phyloP scores from a whole-genome alignment of 2,797 vertebrate genomes.

The Sebastes wilsoni region DNA sequence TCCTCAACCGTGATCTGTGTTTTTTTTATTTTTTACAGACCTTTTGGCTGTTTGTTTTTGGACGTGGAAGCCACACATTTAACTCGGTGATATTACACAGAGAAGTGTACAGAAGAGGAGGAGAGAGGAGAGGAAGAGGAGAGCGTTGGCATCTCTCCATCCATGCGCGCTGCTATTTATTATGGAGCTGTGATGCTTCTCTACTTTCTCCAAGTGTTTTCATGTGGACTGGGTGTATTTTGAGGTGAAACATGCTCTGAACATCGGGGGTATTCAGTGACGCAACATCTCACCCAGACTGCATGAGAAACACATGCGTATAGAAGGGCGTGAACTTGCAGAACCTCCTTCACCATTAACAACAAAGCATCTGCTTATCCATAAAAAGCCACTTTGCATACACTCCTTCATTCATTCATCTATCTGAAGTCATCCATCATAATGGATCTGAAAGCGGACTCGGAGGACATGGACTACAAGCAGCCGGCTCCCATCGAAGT shows the following conservation, averaged over 20 bases:
- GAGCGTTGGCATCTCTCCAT: conserved; percentile 59
- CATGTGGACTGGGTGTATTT: background rate
- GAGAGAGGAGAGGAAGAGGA: conserved; percentile 41
- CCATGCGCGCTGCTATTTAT: conserved; percentile 64
- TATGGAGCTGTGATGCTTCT: conserved; percentile 53
- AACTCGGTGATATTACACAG: conserved; percentile 50
- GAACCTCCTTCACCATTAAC: conserved; percentile 43
- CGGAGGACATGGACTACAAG: conserved; percentile 92
- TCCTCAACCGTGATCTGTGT: background rate
- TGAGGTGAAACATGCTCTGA: conserved; percentile 12
- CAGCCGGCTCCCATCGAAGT: conserved; percentile 92
- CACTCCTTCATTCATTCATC: background rate
- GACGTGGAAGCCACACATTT: conserved; percentile 12
- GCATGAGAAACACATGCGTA: conserved; percentile 66
- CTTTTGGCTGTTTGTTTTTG: background rate
- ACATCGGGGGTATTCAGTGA: conserved; percentile 52
- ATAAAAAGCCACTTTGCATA: conserved; percentile 5
- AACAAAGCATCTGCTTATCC: conserved; percentile 29
- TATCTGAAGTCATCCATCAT: conserved; percentile 9
- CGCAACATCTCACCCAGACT: conserved; percentile 64
- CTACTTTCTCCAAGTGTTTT: conserved; percentile 17
- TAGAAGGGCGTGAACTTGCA: conserved; percentile 79
- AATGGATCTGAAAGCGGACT: conserved; percentile 94
- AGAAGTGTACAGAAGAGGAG: conserved; percentile 50
- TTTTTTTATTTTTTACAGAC: background rate